Base-by-base conservation (phyloP, 92 coral and sea anemone species). In the Epizoanthus rinbou region DNA sequence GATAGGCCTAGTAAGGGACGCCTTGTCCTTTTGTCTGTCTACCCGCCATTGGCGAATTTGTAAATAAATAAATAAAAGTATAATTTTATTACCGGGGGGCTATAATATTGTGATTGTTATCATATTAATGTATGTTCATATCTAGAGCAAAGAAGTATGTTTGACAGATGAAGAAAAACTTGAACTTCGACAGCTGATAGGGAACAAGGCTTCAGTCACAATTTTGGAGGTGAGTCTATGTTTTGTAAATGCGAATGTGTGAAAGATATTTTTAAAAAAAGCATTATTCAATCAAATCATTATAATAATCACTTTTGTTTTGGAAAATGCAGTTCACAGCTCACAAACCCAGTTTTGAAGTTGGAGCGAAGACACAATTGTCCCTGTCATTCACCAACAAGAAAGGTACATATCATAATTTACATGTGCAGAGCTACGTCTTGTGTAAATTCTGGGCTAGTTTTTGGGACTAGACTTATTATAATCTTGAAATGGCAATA, bases 341-440 rank as follows among this genome's bases (percentile, higher is more conserved):
- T 80, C 80, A 64, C 60, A 96, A 96, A 70, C 99, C 99, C 54
- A 83, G 89, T 75, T 96, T 94, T 91, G 95, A 96, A 82, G 98
- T 96, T 68, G 99, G 99, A 64, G 87, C 98, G 56, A 92, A 85
- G 63, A 85, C 98, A 14, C 92, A 89, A 43, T 86, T 94, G n/a
- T 75, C 95, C 33, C 80, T 96, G 37, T 91, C 98, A 45, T 91
- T 93, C 83, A 64, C 89, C 16, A 71, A 85, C 22, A 93, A 91
- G 81, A 76, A 90, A 79, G 98, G 98, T 93, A 37, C 6, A 37
- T 28, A 28, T 28, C 31, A 28, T 28, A 50, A 50, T 9, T 50
- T 50, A 11, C 14, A 10, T 50, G 54, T 11, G 8, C 54, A 37
- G 43, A 37, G 43, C 43, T 37, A n/a, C n/a, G 43, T 37, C 6